These are phyloP conservation scores for Onchidella celtica DNA, from an alignment of 2,888 invertebrate species.

Conservation along the genomic window DNA sequence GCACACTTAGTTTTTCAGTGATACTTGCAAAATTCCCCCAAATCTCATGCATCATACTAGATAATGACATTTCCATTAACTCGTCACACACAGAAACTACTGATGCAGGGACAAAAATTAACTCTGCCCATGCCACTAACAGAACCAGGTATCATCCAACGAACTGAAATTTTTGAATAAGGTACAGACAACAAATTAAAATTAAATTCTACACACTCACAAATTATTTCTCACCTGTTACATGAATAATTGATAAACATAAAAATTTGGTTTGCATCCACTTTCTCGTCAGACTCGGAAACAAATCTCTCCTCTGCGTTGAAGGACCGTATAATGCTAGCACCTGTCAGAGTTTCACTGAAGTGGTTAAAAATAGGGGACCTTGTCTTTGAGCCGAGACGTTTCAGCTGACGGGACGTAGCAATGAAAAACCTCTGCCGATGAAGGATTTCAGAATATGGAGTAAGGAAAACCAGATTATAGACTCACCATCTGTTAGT, in stretches of 20 bases:
- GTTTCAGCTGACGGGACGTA: conserved; percentile 78
- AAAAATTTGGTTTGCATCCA: conserved; percentile 85
- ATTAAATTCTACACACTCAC: too few relatives aligned
- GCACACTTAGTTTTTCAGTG: too few relatives aligned
- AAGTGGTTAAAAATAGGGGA: conserved; percentile 79
- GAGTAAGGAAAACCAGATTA: too few relatives aligned
- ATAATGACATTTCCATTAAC: too few relatives aligned
- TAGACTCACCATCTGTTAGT: too few relatives aligned
- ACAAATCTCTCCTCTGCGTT: conserved; percentile 68
- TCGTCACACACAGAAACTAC: too few relatives aligned
- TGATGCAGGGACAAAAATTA: too few relatives aligned
- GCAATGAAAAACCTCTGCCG: conserved; percentile 81
- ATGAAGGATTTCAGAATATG: background rate
- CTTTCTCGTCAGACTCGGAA: conserved; percentile 64
- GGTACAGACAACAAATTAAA: background rate
- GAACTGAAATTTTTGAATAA: too few relatives aligned
- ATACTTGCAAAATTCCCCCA: too few relatives aligned
- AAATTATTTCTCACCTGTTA: conserved; percentile 71
- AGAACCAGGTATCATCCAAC: too few relatives aligned
- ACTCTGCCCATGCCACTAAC: too few relatives aligned
- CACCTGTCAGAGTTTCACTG: conserved; percentile 82
- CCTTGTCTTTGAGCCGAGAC: conserved; percentile 77
- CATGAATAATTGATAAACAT: conserved; percentile 71
- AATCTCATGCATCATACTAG: too few relatives aligned
- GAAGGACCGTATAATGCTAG: conserved; percentile 77